These are phyloP conservation scores for Myanophis thanlyinensis DNA, from an alignment of 2,113 vertebrate species.

Conservation along the genomic window DNA sequence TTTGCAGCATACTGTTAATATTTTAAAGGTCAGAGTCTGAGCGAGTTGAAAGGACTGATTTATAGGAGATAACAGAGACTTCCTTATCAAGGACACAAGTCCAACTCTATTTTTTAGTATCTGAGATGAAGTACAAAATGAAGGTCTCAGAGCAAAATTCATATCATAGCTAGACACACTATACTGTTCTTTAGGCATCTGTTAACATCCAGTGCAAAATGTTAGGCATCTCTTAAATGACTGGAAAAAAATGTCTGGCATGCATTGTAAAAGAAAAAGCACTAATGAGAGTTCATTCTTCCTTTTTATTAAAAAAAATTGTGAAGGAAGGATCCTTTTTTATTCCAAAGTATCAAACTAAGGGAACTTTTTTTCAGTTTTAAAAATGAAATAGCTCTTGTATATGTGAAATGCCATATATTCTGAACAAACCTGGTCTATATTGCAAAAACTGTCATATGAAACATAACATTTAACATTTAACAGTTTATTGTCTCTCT, in stretches of 20 bases:
- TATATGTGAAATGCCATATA: constrained; percentile 10
- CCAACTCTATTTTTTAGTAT: constrained; percentile 36
- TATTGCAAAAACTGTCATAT: constrained; percentile 24
- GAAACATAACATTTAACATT: constrained; percentile 6
- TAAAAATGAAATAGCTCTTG: not conserved
- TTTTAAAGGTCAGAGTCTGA: not conserved
- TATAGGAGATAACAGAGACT: not conserved
- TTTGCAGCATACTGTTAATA: constrained; percentile 6
- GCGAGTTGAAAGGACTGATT: not conserved
- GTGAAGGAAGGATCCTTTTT: constrained; percentile 21
- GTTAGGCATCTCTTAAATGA: constrained; percentile 50
- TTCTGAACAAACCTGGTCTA: not conserved
- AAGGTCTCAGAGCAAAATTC: constrained; percentile 49
- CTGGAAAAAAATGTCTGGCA: constrained; percentile 51
- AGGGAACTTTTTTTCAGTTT: constrained; percentile 11
- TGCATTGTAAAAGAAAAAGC: constrained; percentile 44
- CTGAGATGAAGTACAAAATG: constrained; percentile 54
- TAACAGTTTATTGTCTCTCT: not conserved
- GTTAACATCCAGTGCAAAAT: constrained; percentile 55
- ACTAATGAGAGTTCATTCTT: constrained; percentile 18
- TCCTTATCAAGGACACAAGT: constrained; percentile 15
- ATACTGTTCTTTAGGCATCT: constrained; percentile 42
- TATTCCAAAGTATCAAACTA: not conserved
- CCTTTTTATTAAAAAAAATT: constrained; percentile 25
- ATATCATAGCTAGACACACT: constrained; percentile 47